These are phyloP conservation scores for Burhinus oedicnemus DNA, from an alignment of 2,113 vertebrate species.

Conservation along the genomic window DNA sequence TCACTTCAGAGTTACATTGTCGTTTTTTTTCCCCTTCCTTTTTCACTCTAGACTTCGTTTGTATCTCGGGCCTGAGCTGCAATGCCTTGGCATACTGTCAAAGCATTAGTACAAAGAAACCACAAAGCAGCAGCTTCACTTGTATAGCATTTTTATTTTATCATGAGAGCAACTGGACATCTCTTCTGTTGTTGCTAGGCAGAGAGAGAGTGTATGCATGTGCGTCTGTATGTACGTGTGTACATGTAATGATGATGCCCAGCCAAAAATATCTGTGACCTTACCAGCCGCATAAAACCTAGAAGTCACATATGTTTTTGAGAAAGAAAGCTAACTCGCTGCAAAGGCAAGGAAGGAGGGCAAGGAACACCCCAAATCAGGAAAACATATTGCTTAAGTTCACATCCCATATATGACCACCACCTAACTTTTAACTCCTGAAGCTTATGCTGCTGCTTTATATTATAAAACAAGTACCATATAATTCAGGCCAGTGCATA, in stretches of 20 bases:
- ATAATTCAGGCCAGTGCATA: not conserved
- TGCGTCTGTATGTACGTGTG: not conserved
- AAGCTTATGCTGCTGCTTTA: not conserved
- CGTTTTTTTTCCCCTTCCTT: not conserved
- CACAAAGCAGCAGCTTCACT: not conserved
- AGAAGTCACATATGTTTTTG: not conserved
- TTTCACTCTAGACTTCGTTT: not conserved
- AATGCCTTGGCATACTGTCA: constrained; percentile 18
- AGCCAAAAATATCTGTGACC: not conserved
- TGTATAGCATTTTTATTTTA: constrained; percentile 26
- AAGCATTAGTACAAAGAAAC: constrained; percentile 35
- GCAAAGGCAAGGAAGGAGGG: not conserved
- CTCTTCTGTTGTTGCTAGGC: not conserved
- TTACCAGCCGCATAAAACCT: not conserved
- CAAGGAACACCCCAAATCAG: not conserved
- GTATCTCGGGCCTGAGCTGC: not conserved
- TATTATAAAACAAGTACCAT: not conserved
- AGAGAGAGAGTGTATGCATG: not conserved
- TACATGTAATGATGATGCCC: not conserved
- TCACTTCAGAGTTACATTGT: not conserved
- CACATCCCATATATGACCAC: not conserved
- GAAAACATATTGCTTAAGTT: not conserved
- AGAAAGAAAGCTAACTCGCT: not conserved
- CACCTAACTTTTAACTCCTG: not conserved
- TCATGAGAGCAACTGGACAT: not conserved